Percentiles rank a stretch among this genome's conserved stretches.
Conservation (phyloP, 2,888 invertebrate genomes). For the Polyommatus icarus region DNA sequence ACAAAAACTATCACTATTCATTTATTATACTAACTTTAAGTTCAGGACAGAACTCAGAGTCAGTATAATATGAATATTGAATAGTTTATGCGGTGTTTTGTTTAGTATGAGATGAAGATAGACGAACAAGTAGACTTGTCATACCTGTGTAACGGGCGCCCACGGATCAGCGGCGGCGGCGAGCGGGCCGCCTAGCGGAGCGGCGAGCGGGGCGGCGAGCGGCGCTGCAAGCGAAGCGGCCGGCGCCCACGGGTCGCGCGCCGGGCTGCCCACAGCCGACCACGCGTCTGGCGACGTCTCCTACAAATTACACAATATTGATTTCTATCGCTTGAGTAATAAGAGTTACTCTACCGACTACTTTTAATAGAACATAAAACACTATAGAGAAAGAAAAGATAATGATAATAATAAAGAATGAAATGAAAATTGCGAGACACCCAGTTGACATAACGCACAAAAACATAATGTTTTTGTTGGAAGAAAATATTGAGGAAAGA, state of each 20-base stretch:
- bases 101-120: no score
- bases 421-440: not conserved
- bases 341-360: no score
- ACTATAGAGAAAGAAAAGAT: not conserved
- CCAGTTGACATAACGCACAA: no score
- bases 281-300: constrained; percentile 82
- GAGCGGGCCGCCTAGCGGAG: constrained; percentile 49
- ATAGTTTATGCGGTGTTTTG: no score
- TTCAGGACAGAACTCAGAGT: no score
- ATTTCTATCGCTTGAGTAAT: not conserved
- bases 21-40: no score
- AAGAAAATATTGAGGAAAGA: no score
- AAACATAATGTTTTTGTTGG: no score
- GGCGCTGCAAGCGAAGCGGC: constrained; percentile 80
- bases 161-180: constrained; percentile 61
- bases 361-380: no score
- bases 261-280: constrained; percentile 77
- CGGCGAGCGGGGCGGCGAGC: constrained; percentile 76
- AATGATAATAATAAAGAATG: not conserved
- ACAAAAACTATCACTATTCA: no score
- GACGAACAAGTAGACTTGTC: no score
- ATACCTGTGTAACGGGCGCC: constrained; percentile 63
- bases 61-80: no score
- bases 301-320: constrained; percentile 43
- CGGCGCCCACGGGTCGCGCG: constrained; percentile 68